These are phyloP conservation scores for Holacanthella duospinosa DNA, from an alignment of 2,888 invertebrate genomes.

Conservation along the genomic window DNA sequence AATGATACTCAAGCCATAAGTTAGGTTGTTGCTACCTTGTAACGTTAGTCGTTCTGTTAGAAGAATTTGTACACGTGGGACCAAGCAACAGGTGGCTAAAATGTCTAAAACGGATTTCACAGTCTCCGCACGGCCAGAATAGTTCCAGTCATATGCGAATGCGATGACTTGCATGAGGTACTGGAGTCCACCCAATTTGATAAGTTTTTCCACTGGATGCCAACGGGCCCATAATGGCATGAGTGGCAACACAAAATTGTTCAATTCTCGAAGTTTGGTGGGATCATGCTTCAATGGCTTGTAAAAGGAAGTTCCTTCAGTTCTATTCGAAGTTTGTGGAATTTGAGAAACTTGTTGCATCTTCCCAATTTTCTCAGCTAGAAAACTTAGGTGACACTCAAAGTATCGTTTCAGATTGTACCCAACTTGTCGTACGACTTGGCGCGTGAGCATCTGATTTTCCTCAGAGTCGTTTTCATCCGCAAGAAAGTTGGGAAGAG, in stretches of 20 bases:
- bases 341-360: slow-evolving; percentile 17
- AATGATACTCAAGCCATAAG: slow-evolving; percentile 68
- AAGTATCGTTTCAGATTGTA: slow-evolving; percentile 36
- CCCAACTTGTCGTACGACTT: slow-evolving; percentile 30
- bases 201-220: slow-evolving; percentile 78
- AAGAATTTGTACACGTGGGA: slow-evolving; percentile 58
- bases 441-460: slow-evolving; percentile 22
- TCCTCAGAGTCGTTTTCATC: slow-evolving; percentile 24
- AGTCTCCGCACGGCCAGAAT: slow-evolving; percentile 72
- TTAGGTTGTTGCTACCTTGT: slow-evolving; percentile 51
- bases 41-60: slow-evolving; percentile 48
- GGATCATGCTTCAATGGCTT: slow-evolving; percentile 49
- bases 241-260: slow-evolving; percentile 65
- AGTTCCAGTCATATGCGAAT: slow-evolving; percentile 84
- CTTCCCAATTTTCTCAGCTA: slow-evolving; percentile 27
- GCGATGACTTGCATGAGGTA: slow-evolving; percentile 76
- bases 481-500: slow-evolving; percentile 8
- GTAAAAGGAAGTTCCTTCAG: background rate
- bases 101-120: slow-evolving; percentile 74
- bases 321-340: slow-evolving; percentile 14
- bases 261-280: slow-evolving; percentile 76
- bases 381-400: slow-evolving; percentile 31
- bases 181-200: slow-evolving; percentile 66
- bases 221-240: slow-evolving; percentile 63
- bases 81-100: slow-evolving; percentile 77